Evolutionary conservation across 2,888 invertebrate genomes (phyloP).

Genomic region (Epinotia nisella): DNA sequence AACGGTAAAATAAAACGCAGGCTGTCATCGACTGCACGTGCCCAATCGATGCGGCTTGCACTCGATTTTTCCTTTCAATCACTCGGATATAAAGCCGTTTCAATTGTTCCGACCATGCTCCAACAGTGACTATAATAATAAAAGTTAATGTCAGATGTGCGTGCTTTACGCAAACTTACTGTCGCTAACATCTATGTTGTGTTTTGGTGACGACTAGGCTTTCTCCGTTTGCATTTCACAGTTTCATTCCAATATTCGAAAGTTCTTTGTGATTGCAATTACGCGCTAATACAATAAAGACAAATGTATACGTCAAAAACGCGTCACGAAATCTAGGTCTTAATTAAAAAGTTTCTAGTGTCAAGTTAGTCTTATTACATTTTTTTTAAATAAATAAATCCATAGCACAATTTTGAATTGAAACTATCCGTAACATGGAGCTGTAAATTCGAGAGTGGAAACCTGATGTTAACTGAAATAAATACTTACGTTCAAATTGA

Average conservation of each 20-base stretch:
- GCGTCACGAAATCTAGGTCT: too few relatives aligned
- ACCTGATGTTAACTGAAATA: neutral
- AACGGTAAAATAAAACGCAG: slow-evolving; percentile 37
- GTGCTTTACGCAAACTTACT: neutral
- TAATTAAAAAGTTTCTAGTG: too few relatives aligned
- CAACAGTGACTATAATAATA: neutral
- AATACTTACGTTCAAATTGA: slow-evolving; percentile 18
- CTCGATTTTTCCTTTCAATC: slow-evolving; percentile 66
- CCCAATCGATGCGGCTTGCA: slow-evolving; percentile 56
- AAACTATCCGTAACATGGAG: too few relatives aligned
- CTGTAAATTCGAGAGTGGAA: too few relatives aligned
- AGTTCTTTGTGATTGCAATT: too few relatives aligned
- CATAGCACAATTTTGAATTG: too few relatives aligned
- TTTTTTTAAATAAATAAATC: too few relatives aligned
- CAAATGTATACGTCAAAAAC: too few relatives aligned
- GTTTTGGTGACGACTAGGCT: neutral
- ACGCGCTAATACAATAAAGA: too few relatives aligned
- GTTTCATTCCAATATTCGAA: too few relatives aligned
- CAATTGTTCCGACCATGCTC: slow-evolving; percentile 7
- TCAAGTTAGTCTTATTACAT: too few relatives aligned
- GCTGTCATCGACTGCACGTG: slow-evolving; percentile 48
- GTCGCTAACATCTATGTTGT: neutral
- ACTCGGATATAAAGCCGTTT: slow-evolving; percentile 49
- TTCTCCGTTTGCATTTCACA: too few relatives aligned
- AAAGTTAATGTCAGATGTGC: neutral